Evolutionary conservation across 2,888 invertebrate species (phyloP).

Genomic region (Odontocerum albicorne): DNA sequence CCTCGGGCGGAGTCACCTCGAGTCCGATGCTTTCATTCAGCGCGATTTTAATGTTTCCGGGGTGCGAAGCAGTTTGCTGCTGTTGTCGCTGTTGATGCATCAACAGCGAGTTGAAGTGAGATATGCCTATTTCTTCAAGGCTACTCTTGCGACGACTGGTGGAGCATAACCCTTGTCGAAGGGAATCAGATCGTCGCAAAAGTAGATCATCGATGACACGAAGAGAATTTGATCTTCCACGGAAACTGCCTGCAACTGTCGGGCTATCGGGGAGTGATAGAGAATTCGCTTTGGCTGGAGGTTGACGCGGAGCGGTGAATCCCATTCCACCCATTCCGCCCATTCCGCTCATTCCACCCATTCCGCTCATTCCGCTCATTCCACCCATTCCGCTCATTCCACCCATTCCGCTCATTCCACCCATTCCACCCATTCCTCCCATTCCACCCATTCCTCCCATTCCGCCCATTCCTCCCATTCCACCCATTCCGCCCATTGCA

Average conservation of each 20-base stretch:
- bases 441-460: constrained; percentile 72
- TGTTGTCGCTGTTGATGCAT: constrained; percentile 51
- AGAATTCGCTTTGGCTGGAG: constrained; percentile 87
- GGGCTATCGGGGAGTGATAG: constrained; percentile 88
- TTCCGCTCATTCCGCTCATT: constrained; percentile 65
- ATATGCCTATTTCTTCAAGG: constrained; percentile 82
- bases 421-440: constrained; percentile 66
- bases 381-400: constrained; percentile 65
- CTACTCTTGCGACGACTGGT: constrained; percentile 75
- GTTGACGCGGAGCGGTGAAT: constrained; percentile 67
- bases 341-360: constrained; percentile 61
- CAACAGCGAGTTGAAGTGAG: constrained; percentile 72
- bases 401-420: constrained; percentile 70
- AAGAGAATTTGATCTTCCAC: constrained; percentile 83
- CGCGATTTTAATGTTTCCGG: constrained; percentile 81
- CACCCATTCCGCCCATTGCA: constrained; percentile 71
- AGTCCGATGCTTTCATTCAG: constrained; percentile 84
- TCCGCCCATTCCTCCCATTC: constrained; percentile 63
- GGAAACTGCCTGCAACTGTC: constrained; percentile 75
- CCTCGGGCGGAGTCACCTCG: constrained; percentile 75
- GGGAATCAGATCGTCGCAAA: constrained; percentile 78
- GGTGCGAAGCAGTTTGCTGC: constrained; percentile 63
- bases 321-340: constrained; percentile 71
- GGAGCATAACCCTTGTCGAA: constrained; percentile 78
- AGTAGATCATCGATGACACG: constrained; percentile 85